These are phyloP conservation scores for Tridacna gigas DNA, from an alignment of 2,888 invertebrate genomes.

Conservation along the genomic window DNA sequence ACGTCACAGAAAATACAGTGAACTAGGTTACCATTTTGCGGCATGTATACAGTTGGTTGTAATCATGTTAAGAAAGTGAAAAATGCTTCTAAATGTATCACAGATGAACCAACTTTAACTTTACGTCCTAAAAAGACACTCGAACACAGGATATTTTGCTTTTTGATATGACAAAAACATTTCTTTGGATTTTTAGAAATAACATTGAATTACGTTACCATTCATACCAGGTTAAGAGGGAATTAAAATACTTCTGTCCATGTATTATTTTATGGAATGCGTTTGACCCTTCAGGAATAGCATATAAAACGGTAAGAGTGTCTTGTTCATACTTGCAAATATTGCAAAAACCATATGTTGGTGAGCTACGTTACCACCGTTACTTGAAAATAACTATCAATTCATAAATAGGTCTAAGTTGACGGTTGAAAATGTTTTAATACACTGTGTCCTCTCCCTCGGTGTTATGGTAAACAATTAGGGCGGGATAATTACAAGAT, in stretches of 20 bases:
- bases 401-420: neutral
- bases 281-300: too few species aligned
- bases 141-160: too few species aligned
- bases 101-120: too few species aligned
- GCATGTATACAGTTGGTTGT: neutral
- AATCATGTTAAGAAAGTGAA: too few species aligned
- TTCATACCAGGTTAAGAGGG: neutral
- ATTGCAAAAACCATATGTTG: too few species aligned
- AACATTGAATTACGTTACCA: neutral
- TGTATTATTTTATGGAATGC: too few species aligned
- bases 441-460: neutral
- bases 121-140: too few species aligned
- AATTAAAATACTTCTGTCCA: too few species aligned
- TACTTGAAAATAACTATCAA: neutral
- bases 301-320: too few species aligned
- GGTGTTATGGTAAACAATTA: neutral
- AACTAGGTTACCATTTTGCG: neutral
- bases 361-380: neutral
- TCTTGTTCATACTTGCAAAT: too few species aligned
- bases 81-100: too few species aligned
- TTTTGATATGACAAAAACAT: too few species aligned
- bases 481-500: neutral
- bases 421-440: neutral
- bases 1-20: neutral
- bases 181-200: neutral